Percentiles rank a stretch among this genome's conserved stretches.
These are phyloP conservation scores for Microcebus griseorufus DNA, from an alignment of 2,113 vertebrate species.

Conservation along the genomic window DNA sequence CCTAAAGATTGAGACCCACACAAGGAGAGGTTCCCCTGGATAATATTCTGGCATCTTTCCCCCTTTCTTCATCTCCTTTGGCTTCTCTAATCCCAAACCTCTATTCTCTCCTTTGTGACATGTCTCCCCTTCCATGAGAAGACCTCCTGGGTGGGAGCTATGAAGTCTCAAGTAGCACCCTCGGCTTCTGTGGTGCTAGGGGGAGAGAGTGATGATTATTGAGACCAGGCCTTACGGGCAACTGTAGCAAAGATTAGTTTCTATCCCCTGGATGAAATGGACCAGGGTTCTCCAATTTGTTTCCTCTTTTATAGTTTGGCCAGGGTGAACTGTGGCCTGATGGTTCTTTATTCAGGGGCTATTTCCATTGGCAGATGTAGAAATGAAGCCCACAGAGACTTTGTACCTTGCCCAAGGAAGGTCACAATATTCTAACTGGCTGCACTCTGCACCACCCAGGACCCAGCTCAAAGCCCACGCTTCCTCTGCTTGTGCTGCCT, in stretches of 20 bases:
- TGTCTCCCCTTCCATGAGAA: background rate
- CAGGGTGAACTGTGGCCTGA: background rate
- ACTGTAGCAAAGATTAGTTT: background rate
- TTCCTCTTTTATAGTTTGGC: background rate
- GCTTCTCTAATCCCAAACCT: background rate
- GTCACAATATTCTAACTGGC: background rate
- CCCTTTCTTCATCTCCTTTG: background rate
- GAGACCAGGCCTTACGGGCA: background rate
- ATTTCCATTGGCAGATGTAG: background rate
- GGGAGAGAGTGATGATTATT: background rate
- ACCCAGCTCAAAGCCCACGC: background rate
- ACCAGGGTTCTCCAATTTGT: background rate
- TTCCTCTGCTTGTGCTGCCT: background rate
- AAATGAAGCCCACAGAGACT: background rate
- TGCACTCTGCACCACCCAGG: fast-evolving
- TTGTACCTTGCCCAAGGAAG: background rate
- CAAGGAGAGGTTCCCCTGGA: background rate
- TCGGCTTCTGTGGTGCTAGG: background rate
- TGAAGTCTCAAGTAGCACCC: background rate
- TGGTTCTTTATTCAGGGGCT: background rate
- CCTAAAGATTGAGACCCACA: background rate
- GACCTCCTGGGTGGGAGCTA: background rate
- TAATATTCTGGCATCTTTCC: background rate
- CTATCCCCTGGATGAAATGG: background rate
- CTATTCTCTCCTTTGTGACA: background rate